Evolutionary conservation across 2,888 invertebrate species (phyloP).

Genomic region (Melieria omissa): DNA sequence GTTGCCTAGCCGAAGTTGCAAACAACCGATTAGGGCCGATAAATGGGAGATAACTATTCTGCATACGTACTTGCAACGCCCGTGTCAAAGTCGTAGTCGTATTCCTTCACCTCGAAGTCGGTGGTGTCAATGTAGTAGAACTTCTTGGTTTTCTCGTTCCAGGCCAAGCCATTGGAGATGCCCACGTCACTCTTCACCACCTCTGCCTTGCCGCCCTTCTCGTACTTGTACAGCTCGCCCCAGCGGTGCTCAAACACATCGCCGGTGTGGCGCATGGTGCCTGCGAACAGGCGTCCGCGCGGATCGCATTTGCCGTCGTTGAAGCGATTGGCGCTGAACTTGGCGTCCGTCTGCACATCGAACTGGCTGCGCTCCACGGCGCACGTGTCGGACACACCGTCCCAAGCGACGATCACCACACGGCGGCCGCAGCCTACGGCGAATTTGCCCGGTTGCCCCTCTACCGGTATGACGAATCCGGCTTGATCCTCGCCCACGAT

Average conservation of each 20-base stretch:
- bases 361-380: slow-evolving; percentile 68
- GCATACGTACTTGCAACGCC: slow-evolving; percentile 72
- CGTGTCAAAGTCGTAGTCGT: slow-evolving; percentile 77
- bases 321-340: slow-evolving; percentile 71
- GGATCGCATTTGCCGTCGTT: slow-evolving; percentile 86
- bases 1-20: slow-evolving; percentile 65
- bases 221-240: slow-evolving; percentile 62
- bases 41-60: slow-evolving; percentile 41
- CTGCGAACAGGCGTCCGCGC: slow-evolving; percentile 78
- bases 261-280: slow-evolving; percentile 67
- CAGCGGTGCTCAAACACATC: slow-evolving; percentile 59
- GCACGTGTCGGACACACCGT: slow-evolving; percentile 69
- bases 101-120: slow-evolving; percentile 74
- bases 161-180: slow-evolving; percentile 83
- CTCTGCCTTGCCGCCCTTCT: slow-evolving; percentile 51
- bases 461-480: slow-evolving; percentile 74
- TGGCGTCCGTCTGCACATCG: slow-evolving; percentile 71
- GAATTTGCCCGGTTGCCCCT: slow-evolving; percentile 72
- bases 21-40: background rate
- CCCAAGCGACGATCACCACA: slow-evolving; percentile 74
- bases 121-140: slow-evolving; percentile 83
- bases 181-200: slow-evolving; percentile 67
- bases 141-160: slow-evolving; percentile 74
- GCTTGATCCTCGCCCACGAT: slow-evolving; percentile 67
- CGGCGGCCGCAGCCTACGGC: slow-evolving; percentile 73